Evolutionary conservation across 35 echinoderm and acorn worm species (phyloP), one percentile per base, ranked within the genome.

Genomic region (Ophiothrix spiculata): DNA sequence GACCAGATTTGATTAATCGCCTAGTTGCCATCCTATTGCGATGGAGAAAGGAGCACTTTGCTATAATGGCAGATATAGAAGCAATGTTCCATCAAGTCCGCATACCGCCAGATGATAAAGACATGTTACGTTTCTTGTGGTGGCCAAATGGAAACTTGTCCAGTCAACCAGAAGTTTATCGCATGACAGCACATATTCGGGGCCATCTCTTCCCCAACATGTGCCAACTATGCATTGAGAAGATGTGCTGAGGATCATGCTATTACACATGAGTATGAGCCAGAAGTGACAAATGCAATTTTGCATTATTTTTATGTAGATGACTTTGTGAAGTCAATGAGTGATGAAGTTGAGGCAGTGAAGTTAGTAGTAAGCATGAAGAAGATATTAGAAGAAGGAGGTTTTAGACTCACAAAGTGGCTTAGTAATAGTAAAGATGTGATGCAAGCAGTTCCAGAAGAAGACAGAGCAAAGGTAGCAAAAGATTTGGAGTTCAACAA

Each of bases 391-490:
- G 23, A 19, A 16, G 82, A 64, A 74, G 92, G 88, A 19, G 88
- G 88, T 1, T 91, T 94, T 41, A 36, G 37, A 33, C 46, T 94
- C 28, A 94, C 74, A 19, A 94, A 94, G 37, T 91, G 88, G 92
- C 10, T 91, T 35, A 87, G 76, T 0, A 94, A 91, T 81, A 91
- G 84, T 63, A 1, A 45, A 31, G 45, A 77, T 16, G 88, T 94
- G 3, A 46, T 91, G 0, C 32, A 42, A 25, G 46, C 56, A 3
- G 81, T 94, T 10, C 88, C 92, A 35, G 77, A 77, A 0, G 88
- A 94, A 83, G 84, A 94, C 33, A 79, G 92, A 41, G 88, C 92
- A 3, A 91, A 91, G 39, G 78, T 90, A n/a, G n/a, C n/a, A 11
- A 35, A 13, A 39, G 84, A 39, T 34, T 64, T 91, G 77, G 90